phyloP scores from a whole-genome alignment of 2,888 invertebrate genomes.

The Cantharis nigra region DNA sequence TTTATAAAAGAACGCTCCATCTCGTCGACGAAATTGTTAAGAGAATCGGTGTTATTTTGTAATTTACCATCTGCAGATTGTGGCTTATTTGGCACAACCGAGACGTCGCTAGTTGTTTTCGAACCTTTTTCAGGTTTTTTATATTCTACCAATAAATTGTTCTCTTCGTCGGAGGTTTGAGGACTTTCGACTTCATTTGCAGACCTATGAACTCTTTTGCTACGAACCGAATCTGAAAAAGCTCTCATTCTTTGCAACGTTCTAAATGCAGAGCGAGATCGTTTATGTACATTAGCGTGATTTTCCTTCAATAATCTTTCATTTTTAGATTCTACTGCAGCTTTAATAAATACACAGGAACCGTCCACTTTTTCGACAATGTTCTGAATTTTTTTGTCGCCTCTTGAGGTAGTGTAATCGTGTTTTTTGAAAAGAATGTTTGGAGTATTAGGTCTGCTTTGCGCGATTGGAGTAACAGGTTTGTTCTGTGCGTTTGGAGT shows the following conservation, averaged over 20 bases:
- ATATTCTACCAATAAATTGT: background rate
- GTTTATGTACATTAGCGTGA: background rate
- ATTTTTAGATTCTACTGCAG: background rate
- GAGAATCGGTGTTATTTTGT: background rate
- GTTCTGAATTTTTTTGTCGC: background rate
- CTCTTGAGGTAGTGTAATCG: background rate
- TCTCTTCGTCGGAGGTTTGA: accelerated
- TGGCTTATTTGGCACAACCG: background rate
- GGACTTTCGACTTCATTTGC: background rate
- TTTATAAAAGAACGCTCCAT: background rate
- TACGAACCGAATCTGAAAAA: background rate
- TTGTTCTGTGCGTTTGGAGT: background rate
- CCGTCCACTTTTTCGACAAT: background rate
- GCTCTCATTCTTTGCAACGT: background rate
- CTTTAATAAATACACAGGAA: background rate
- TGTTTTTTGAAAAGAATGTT: background rate
- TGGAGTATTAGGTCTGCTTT: background rate
- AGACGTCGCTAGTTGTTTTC: background rate
- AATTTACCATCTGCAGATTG: background rate
- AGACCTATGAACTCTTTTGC: background rate
- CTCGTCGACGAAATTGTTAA: background rate
- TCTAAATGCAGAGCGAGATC: background rate
- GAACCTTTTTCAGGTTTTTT: background rate
- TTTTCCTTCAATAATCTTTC: background rate
- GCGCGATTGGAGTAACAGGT: background rate